Percentiles rank a stretch among this genome's conserved stretches.
Evolutionary conservation across 1,140 invertebrate species (phyloP).

Genomic region (Trinorchestia longiramus): DNA sequence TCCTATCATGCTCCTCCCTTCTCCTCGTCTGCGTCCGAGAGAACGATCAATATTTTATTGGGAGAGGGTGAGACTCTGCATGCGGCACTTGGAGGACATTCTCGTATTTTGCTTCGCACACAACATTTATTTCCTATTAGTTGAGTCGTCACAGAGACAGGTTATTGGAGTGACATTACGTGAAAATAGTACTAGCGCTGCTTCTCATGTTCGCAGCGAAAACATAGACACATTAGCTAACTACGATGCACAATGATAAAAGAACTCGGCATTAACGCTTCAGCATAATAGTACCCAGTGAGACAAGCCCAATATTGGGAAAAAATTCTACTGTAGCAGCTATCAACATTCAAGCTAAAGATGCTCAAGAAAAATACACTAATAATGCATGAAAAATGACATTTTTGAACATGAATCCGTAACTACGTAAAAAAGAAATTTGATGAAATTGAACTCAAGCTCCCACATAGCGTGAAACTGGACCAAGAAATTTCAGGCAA

Average conservation of each 20-base stretch:
- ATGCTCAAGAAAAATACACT: neutral
- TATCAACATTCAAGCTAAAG: neutral
- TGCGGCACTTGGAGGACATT: neutral
- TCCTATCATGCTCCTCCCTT: neutral
- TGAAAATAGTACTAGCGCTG: too few relatives aligned
- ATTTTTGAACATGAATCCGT: neutral
- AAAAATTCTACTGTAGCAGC: neutral
- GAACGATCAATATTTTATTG: slow-evolving; percentile 47
- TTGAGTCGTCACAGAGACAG: neutral
- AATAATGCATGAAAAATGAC: too few relatives aligned
- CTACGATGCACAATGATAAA: too few relatives aligned
- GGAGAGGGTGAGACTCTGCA: neutral
- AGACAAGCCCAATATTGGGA: too few relatives aligned
- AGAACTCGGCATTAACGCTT: too few relatives aligned
- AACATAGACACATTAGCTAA: too few relatives aligned
- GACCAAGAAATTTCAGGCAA: neutral
- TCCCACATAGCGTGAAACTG: neutral
- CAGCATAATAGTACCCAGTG: too few relatives aligned
- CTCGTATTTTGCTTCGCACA: neutral
- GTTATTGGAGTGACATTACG: neutral
- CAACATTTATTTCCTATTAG: neutral
- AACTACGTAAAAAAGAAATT: neutral
- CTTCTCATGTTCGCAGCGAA: too few relatives aligned
- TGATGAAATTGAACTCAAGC: neutral
- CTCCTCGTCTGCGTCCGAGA: slow-evolving; percentile 10